A percentile compares a stretch with the other conserved stretches of the same genome.
Conservation (phyloP, 2,113 vertebrate species). For the Melanostigma gelatinosum region DNA sequence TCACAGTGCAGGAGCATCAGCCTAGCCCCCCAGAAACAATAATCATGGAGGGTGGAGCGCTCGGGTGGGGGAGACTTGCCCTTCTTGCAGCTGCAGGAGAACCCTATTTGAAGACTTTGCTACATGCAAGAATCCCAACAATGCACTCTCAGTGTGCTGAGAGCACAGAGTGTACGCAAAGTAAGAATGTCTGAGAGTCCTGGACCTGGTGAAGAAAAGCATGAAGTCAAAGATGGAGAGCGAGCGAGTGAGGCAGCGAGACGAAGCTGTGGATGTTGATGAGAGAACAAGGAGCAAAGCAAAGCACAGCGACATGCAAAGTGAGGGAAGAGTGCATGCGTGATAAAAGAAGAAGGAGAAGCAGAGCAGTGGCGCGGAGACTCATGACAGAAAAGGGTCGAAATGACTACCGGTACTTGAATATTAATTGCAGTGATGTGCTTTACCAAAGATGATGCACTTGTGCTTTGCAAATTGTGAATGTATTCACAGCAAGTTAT, state of each 20-base stretch:
- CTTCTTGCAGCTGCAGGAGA: conserved; percentile 50
- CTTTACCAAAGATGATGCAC: not conserved
- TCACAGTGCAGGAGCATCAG: conserved; percentile 16
- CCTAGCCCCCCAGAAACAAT: conserved; percentile 62
- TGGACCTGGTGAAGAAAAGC: conserved; percentile 27
- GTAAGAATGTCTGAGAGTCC: conserved; percentile 36
- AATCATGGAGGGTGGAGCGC: conserved; percentile 56
- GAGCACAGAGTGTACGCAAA: conserved; percentile 27
- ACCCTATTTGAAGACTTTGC: conserved; percentile 52
- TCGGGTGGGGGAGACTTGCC: conserved; percentile 34
- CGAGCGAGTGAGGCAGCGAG: not conserved
- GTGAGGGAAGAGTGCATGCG: not conserved
- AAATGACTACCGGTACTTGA: not conserved
- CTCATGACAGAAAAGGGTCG: not conserved
- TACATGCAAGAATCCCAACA: conserved; percentile 74
- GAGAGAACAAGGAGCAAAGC: not conserved
- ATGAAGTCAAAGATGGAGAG: not conserved
- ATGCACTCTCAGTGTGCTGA: conserved; percentile 62
- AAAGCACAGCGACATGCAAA: not conserved
- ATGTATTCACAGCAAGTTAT: not conserved
- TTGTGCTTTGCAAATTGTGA: not conserved
- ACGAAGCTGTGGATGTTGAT: not conserved
- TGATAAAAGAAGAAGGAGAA: not conserved
- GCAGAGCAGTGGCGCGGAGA: not conserved
- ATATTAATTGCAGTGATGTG: not conserved